Conservation (phyloP, 2,888 invertebrate species). For the Cataglyphis rosenhaueri region DNA sequence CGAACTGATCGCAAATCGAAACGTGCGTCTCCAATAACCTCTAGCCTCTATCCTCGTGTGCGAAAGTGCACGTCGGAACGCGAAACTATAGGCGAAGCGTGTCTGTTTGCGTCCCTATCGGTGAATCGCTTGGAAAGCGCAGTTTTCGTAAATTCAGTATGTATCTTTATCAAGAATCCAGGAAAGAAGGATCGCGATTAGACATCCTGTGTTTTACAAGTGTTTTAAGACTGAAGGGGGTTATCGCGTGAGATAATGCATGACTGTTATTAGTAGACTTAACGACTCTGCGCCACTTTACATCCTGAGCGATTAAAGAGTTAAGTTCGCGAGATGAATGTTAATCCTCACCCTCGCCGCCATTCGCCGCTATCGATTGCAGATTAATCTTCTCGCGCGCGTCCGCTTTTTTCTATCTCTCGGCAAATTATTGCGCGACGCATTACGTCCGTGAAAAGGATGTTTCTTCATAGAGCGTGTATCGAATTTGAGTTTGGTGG, state of each 20-base stretch:
- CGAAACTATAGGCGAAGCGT: slow-evolving; percentile 5
- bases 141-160: slow-evolving; percentile 22
- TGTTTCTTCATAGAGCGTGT: not conserved
- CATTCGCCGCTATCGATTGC: not conserved
- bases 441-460: slow-evolving; percentile 37
- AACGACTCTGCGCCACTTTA: not conserved
- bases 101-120: not conserved
- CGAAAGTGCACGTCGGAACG: slow-evolving; percentile 29
- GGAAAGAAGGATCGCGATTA: not conserved
- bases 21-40: slow-evolving; percentile 36
- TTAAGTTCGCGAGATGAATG: not conserved
- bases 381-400: slow-evolving; percentile 13
- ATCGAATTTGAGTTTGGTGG: slow-evolving; percentile 41
- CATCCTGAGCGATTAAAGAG: not conserved
- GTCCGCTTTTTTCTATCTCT: slow-evolving; percentile 1
- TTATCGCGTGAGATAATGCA: not conserved
- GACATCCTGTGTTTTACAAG: not conserved
- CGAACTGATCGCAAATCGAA: slow-evolving; percentile 57
- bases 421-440: slow-evolving; percentile 22
- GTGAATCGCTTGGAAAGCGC: slow-evolving; percentile 25
- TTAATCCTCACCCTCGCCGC: not conserved
- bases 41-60: not conserved
- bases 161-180: not conserved
- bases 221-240: not conserved
- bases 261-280: not conserved